phyloP scores from a whole-genome alignment of 2,888 invertebrate species.

The Conchocele bisecta region DNA sequence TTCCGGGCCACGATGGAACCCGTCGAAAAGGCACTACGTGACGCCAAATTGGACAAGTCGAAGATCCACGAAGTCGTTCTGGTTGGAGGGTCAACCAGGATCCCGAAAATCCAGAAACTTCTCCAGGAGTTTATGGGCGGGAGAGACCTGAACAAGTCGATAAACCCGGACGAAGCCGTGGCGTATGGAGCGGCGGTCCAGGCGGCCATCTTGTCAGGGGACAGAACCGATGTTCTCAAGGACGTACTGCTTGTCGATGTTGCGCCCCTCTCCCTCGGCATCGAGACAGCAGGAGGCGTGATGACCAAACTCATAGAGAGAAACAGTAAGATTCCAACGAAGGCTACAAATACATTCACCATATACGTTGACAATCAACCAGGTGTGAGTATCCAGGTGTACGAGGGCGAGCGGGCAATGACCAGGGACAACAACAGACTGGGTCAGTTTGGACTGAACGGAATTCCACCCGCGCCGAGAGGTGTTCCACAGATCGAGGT shows the following conservation, averaged over 20 bases:
- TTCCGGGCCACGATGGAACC: constrained; percentile 88
- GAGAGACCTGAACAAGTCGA: constrained; percentile 97
- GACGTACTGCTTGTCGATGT: constrained; percentile 91
- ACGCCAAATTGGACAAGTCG: constrained; percentile 90
- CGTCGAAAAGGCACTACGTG: constrained; percentile 90
- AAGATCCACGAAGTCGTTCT: constrained; percentile 88
- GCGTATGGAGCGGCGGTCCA: constrained; percentile 86
- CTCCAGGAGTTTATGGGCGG: constrained; percentile 87
- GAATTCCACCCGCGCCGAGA: constrained; percentile 78
- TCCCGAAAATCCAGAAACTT: constrained; percentile 97
- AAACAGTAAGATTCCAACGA: constrained; percentile 81
- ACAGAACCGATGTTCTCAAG: constrained; percentile 87
- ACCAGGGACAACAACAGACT: constrained; percentile 93
- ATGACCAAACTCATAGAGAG: constrained; percentile 73
- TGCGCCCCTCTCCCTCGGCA: constrained; percentile 82
- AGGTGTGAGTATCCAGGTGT: constrained; percentile 85
- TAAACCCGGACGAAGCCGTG: constrained; percentile 99
- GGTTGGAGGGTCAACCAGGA: constrained; percentile 96
- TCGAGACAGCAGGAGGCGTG: constrained; percentile 85
- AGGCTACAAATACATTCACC: constrained; percentile 86
- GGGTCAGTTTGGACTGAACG: constrained; percentile 75
- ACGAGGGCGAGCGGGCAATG: constrained; percentile 97
- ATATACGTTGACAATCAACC: constrained; percentile 94
- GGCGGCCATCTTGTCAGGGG: constrained; percentile 88
- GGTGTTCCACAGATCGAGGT: constrained; percentile 84